These are phyloP conservation scores for Eurosta solidaginis DNA, from an alignment of 1,140 invertebrate species.

Conservation along the genomic window DNA sequence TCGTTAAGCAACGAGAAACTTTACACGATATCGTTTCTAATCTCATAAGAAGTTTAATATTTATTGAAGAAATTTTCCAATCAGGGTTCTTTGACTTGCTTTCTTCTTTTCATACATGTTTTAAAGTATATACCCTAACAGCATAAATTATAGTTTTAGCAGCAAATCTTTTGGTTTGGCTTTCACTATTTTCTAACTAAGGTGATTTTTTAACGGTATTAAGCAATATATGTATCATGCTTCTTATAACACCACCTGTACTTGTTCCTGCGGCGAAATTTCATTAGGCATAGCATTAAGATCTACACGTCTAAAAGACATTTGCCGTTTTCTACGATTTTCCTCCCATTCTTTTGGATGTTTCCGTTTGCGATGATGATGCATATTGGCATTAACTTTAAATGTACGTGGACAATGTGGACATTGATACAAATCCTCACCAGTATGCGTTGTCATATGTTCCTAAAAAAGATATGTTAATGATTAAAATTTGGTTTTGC, in stretches of 20 bases:
- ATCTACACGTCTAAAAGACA: neutral
- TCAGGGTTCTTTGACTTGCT: too few relatives aligned
- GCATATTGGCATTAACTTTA: constrained; percentile 46
- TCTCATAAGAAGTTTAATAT: too few relatives aligned
- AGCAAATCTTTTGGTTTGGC: too few relatives aligned
- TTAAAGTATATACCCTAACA: too few relatives aligned
- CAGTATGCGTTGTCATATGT: constrained; percentile 47
- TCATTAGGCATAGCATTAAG: constrained; percentile 1
- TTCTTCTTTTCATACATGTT: too few relatives aligned
- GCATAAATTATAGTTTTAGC: too few relatives aligned
- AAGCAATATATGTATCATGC: neutral
- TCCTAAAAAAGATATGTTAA: constrained; percentile 39
- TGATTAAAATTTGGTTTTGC: neutral
- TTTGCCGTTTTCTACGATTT: constrained; percentile 2
- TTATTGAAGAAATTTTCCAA: too few relatives aligned
- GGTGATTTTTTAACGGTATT: neutral
- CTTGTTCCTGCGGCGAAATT: too few relatives aligned
- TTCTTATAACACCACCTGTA: neutral
- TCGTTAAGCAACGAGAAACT: too few relatives aligned
- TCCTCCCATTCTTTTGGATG: constrained; percentile 42
- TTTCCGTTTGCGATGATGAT: constrained; percentile 44
- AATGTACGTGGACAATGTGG: constrained; percentile 47
- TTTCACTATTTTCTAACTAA: too few relatives aligned
- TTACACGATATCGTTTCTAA: too few relatives aligned
- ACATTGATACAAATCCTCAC: constrained; percentile 45